phyloP scores from a whole-genome alignment of 1,140 invertebrate genomes.

The Parapsyche elsis region DNA sequence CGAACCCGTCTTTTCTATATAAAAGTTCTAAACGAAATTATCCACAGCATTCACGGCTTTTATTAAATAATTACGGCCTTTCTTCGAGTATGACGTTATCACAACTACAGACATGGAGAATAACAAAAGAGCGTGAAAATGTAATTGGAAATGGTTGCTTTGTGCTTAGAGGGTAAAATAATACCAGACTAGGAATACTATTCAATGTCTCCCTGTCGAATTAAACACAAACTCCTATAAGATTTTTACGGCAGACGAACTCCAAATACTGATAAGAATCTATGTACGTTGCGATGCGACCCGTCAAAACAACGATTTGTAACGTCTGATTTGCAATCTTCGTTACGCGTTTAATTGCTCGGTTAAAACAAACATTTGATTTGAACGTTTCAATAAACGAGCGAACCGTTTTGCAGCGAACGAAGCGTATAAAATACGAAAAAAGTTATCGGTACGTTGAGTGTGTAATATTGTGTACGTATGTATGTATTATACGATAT shows the following conservation, averaged over 20 bases:
- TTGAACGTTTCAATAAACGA: neutral
- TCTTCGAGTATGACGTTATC: neutral
- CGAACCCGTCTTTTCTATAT: neutral
- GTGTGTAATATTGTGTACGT: no score
- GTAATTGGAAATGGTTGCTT: neutral
- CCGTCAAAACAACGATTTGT: neutral
- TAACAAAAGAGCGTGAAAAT: conserved; percentile 8
- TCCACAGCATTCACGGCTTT: conserved; percentile 6
- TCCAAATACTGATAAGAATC: neutral
- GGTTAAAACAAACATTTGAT: conserved; percentile 11
- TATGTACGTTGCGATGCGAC: neutral
- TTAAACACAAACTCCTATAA: neutral
- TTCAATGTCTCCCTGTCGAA: no score
- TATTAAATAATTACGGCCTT: conserved; percentile 15
- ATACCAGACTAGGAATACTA: neutral
- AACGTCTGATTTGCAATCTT: conserved; percentile 12
- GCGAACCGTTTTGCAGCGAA: neutral
- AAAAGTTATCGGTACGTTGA: no score
- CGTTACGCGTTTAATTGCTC: conserved; percentile 7
- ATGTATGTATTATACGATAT: no score
- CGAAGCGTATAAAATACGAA: no score
- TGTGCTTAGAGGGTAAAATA: neutral
- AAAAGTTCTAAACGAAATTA: neutral
- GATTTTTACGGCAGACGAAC: no score
- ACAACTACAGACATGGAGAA: neutral